Conservation (phyloP, 2,888 invertebrate genomes). For the Gortyna flavago region DNA sequence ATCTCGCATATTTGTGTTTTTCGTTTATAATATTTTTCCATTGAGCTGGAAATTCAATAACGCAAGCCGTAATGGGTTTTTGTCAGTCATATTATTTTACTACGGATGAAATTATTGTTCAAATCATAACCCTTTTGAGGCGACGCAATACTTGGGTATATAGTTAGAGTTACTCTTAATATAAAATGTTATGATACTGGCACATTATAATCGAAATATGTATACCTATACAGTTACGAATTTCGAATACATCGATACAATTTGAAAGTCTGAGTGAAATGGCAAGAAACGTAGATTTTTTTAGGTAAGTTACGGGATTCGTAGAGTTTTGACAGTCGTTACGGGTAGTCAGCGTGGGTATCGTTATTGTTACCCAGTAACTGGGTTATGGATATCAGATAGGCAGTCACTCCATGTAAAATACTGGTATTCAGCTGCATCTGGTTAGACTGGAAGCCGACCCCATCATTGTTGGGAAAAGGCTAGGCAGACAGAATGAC, state of each 20-base stretch:
- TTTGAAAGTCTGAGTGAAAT: not conserved
- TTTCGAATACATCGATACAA: not conserved
- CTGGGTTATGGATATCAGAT: not conserved
- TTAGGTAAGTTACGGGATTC: not conserved
- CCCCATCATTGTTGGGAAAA: not conserved
- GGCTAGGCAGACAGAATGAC: not conserved
- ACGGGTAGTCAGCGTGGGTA: not conserved
- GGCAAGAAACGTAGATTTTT: not conserved
- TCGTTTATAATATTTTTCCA: constrained; percentile 34
- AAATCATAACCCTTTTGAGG: constrained; percentile 49
- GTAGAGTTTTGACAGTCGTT: not conserved
- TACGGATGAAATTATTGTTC: constrained; percentile 36
- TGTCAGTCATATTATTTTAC: constrained; percentile 47
- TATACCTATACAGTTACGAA: not conserved
- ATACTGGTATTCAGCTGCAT: not conserved
- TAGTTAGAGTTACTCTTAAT: not conserved
- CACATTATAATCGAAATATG: not conserved
- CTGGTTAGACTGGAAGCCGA: not conserved
- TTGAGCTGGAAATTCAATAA: constrained; percentile 50
- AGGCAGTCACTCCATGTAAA: not conserved
- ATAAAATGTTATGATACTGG: not conserved
- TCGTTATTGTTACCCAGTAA: not conserved
- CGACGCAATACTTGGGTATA: constrained; percentile 5
- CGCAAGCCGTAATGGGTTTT: constrained; percentile 42
- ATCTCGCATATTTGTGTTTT: constrained; percentile 42